Base-by-base conservation (phyloP, 2,888 invertebrate genomes). In the Nycteola revayana region DNA sequence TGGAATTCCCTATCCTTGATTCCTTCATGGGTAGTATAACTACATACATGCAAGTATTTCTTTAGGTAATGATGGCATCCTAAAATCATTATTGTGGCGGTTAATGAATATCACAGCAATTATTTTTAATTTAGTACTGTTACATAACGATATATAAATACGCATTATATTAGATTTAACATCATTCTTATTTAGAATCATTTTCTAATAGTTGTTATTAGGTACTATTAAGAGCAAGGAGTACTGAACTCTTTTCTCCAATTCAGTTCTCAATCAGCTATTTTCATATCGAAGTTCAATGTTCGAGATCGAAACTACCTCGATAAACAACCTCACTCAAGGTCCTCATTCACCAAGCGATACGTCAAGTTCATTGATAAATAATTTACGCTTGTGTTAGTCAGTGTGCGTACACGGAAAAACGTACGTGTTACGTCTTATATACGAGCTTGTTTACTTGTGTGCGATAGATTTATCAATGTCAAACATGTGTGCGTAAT, bases 321-420 rank as follows among this genome's bases (percentile, higher is more conserved):
- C 61, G 66, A 60, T 63, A 51, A 68, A 68, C 72, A 78, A 77
- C 70, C 75, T 75, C 77, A 60, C 50, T 70, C 81, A 84, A 83
- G 82, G 84, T 66, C 71, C 62, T 57, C 67, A 64, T 75, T 70
- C 76, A 77, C 74, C 75, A 65, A 71, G 60, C 52, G 46, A 52
- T 68, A 71, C 74, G 72, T 66, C 70, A 75, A 71, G 61, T 73
- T 75, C 85, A 85, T 85, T 85, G 78, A 84, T 80, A 60, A 73
- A n/a, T 21, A n/a, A 21, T 5, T 63, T 59, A 45, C 49, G 54
- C 37, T 39, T 42, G 67, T 61, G 56, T 64, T 52, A 29, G 58
- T 60, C 34, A 35, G 34, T 47, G 49, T 57, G 51, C 37, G 49
- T 42, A 57, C 35, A 47, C 38, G 20, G 14, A 32, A 26, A 40